phyloP scores from a whole-genome alignment of 53 echinoderm and acorn worm species.

The Patiria pectinifera region DNA sequence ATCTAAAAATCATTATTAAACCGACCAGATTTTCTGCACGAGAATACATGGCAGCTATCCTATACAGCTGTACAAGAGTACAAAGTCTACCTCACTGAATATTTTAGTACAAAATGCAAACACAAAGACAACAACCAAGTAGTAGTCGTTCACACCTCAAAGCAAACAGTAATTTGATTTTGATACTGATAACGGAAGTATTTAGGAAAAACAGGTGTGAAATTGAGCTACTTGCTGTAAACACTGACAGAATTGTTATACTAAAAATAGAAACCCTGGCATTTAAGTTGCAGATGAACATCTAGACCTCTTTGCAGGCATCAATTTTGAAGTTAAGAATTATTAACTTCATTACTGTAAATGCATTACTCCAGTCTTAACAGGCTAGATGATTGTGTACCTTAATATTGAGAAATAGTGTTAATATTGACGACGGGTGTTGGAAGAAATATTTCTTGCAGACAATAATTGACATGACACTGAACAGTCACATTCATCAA shows the following conservation, averaged over 20 bases:
- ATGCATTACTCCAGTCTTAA: background rate
- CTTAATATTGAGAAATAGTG: background rate
- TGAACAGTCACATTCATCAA: no score
- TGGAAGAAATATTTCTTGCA: no score
- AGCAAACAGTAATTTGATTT: constrained; percentile 36
- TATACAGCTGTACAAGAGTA: background rate
- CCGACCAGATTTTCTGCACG: background rate
- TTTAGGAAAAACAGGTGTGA: constrained; percentile 27
- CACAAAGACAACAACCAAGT: constrained; percentile 27
- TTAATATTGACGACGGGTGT: no score
- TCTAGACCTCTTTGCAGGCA: background rate
- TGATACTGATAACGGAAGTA: constrained; percentile 25
- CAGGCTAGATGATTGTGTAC: background rate
- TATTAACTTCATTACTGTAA: background rate
- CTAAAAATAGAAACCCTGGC: background rate
- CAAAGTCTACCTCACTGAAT: constrained; percentile 31
- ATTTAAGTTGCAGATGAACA: no score
- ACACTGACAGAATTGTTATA: constrained; percentile 3
- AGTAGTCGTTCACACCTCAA: constrained; percentile 46
- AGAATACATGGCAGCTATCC: background rate
- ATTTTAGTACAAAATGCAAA: constrained; percentile 39
- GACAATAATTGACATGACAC: no score
- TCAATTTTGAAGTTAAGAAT: background rate
- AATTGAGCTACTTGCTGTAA: constrained; percentile 32
- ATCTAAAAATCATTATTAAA: background rate